A percentile compares a stretch with the other conserved stretches of the same genome.
Conservation (phyloP, 30 jellyfish, hydroid and myxozoan genomes). For the Hydractinia echinata region DNA sequence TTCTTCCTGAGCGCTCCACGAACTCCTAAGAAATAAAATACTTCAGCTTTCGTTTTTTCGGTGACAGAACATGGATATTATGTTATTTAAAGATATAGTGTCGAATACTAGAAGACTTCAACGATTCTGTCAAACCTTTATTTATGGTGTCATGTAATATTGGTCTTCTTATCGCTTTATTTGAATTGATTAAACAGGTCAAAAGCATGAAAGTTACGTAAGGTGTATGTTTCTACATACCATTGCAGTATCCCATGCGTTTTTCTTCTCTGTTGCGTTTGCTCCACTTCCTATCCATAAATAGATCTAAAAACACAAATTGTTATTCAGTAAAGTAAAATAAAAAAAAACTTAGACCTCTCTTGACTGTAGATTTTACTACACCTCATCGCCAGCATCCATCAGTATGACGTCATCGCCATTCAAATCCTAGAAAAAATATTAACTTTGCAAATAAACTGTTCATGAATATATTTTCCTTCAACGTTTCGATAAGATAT, state of each 20-base stretch:
- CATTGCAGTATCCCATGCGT: slow-evolving; percentile 59
- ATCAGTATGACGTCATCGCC: slow-evolving; percentile 79
- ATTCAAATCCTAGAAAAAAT: slow-evolving; percentile 51
- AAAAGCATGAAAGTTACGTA: too few species aligned
- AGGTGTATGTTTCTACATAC: slow-evolving; percentile 26
- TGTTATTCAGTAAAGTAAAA: too few species aligned
- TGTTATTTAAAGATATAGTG: too few species aligned
- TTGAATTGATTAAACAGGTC: too few species aligned
- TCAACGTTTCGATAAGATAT: neutral
- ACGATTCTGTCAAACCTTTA: too few species aligned
- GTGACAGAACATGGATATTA: too few species aligned
- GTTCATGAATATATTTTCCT: neutral
- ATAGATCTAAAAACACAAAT: slow-evolving; percentile 35
- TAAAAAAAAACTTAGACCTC: neutral
- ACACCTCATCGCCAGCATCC: slow-evolving; percentile 53
- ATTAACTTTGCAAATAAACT: neutral
- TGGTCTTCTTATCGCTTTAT: too few species aligned
- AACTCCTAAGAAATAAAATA: slow-evolving; percentile 11
- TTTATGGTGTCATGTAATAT: too few species aligned
- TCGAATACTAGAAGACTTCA: too few species aligned
- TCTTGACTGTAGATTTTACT: neutral
- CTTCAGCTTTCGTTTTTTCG: neutral
- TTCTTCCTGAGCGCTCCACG: slow-evolving; percentile 40
- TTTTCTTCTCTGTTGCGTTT: slow-evolving; percentile 48
- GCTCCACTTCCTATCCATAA: slow-evolving; percentile 92